These are phyloP conservation scores for Sceloporus undulatus DNA, from an alignment of 2,113 vertebrate genomes.

Conservation along the genomic window DNA sequence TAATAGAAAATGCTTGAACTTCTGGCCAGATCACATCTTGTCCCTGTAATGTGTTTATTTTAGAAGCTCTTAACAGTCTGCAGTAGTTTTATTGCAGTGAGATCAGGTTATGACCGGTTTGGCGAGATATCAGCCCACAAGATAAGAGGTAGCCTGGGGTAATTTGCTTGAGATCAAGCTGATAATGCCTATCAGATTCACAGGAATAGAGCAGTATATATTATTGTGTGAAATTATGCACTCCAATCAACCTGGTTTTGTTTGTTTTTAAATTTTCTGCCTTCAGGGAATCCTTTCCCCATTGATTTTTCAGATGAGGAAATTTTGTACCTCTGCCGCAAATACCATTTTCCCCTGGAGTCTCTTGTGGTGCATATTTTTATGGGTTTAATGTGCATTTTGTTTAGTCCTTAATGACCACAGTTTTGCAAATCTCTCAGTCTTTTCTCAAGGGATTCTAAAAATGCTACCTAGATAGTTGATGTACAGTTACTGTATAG, in stretches of 20 bases:
- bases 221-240: constrained; percentile 9
- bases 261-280: not conserved
- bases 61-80: constrained; percentile 7
- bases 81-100: not conserved
- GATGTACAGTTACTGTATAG: too few species aligned
- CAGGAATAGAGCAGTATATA: constrained; percentile 24
- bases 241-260: not conserved
- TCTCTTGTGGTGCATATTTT: not conserved
- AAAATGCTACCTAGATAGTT: not conserved
- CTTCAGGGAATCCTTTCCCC: not conserved
- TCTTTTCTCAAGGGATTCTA: not conserved
- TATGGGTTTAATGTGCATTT: not conserved
- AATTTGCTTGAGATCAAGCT: constrained; percentile 3
- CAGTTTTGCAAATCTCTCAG: not conserved
- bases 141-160: constrained; percentile 32
- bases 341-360: not conserved
- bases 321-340: not conserved
- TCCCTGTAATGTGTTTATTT: constrained; percentile 10
- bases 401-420: not conserved
- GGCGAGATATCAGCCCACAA: constrained; percentile 16
- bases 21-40: not conserved
- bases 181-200: constrained; percentile 26
- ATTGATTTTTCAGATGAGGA: constrained; percentile 3
- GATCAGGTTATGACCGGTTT: constrained; percentile 54
- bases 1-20: not conserved